A percentile compares a stretch with the other conserved stretches of the same genome.
phyloP scores from a whole-genome alignment of 2,888 invertebrate genomes.

The Aphrophora alni region DNA sequence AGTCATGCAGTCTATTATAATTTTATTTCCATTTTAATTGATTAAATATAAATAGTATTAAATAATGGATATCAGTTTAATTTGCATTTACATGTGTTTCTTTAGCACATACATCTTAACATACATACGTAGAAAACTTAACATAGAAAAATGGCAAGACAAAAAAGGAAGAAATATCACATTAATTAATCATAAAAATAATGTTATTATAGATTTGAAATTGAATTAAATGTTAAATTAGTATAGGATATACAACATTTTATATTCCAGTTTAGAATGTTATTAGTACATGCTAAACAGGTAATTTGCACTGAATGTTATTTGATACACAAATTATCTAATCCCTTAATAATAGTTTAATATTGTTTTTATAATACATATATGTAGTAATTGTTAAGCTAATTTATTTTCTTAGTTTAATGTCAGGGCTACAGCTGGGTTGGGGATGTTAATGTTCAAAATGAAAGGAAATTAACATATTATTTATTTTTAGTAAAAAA shows the following conservation, averaged over 20 bases:
- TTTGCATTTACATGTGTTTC: no score
- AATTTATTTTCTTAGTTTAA: no score
- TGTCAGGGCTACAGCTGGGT: no score
- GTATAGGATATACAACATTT: background rate
- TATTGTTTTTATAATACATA: background rate
- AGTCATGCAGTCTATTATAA: background rate
- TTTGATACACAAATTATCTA: background rate
- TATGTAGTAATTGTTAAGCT: background rate
- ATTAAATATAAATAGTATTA: no score
- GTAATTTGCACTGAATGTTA: background rate
- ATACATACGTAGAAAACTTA: no score
- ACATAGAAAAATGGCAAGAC: no score
- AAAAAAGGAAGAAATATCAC: background rate
- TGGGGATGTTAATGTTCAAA: no score
- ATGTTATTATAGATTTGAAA: background rate
- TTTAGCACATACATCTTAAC: no score
- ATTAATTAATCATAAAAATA: no score
- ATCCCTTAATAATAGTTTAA: background rate
- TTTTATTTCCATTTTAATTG: background rate
- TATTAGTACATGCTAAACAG: background rate
- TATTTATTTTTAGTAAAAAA: no score
- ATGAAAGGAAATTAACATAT: no score
- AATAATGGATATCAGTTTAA: no score
- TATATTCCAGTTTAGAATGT: background rate
- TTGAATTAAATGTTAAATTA: background rate